Evolutionary conservation across 2,888 invertebrate species (phyloP).

Genomic region (Caenorhabditis sp.): DNA sequence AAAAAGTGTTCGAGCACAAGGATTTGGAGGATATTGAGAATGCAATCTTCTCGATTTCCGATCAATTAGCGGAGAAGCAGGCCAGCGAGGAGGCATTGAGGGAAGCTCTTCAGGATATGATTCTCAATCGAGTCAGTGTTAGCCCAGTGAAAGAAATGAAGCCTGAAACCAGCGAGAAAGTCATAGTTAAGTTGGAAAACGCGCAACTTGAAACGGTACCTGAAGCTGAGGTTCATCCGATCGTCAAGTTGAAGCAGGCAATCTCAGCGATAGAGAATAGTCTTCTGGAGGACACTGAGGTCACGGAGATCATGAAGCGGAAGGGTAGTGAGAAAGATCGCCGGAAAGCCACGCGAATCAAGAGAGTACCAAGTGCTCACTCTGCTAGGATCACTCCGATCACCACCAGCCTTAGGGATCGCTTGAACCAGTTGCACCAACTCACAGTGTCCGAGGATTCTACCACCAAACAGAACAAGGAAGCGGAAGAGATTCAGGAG

Average conservation of each 20-base stretch:
- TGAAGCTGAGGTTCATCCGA: constrained; percentile 69
- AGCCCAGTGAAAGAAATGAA: constrained; percentile 53
- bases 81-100: constrained; percentile 79
- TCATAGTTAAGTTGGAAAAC: neutral
- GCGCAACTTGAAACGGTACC: constrained; percentile 4
- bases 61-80: constrained; percentile 76
- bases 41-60: constrained; percentile 76
- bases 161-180: constrained; percentile 29
- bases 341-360: constrained; percentile 58
- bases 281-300: constrained; percentile 78
- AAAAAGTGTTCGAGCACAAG: constrained; percentile 17
- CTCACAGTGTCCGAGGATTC: constrained; percentile 66
- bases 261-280: constrained; percentile 76
- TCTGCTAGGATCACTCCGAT: constrained; percentile 73
- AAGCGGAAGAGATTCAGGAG: constrained; percentile 71
- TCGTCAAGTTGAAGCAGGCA: constrained; percentile 66
- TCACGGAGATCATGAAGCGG: constrained; percentile 62
- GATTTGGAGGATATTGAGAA: constrained; percentile 72
- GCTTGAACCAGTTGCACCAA: constrained; percentile 71
- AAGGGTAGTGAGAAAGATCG: constrained; percentile 46
- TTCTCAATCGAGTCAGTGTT: constrained; percentile 72
- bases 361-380: constrained; percentile 73
- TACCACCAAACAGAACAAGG: constrained; percentile 35
- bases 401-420: constrained; percentile 71
- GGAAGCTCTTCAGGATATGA: constrained; percentile 79